These are phyloP conservation scores for Actinostola sp. DNA, from an alignment of 92 coral and sea anemone species.

Conservation along the genomic window DNA sequence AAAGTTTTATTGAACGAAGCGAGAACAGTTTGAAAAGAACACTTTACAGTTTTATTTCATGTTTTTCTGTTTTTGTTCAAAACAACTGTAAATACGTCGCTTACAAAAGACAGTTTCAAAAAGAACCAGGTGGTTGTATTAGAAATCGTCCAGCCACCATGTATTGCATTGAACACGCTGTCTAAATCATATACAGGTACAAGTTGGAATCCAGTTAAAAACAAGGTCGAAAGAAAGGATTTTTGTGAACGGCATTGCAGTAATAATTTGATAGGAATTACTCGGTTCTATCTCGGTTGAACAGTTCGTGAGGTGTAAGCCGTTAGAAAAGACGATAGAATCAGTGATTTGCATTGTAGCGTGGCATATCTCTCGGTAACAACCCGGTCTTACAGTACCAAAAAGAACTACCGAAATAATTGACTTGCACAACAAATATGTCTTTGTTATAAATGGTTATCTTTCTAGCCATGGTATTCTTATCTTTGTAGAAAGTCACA, in stretches of 20 bases:
- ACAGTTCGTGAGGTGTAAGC: background rate
- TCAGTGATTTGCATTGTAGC: slow-evolving; percentile 14
- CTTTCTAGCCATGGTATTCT: background rate
- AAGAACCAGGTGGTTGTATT: slow-evolving; percentile 10
- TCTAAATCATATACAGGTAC: background rate
- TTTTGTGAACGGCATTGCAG: background rate
- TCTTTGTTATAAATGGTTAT: too few species aligned
- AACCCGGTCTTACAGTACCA: background rate
- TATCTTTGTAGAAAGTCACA: background rate
- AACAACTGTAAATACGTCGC: background rate
- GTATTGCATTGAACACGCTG: background rate
- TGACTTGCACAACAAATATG: background rate
- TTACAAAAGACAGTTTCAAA: background rate
- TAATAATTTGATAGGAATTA: background rate
- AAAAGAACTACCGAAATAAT: background rate
- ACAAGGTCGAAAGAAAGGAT: background rate
- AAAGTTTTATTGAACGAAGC: too few species aligned
- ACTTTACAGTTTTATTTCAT: background rate
- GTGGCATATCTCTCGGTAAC: background rate
- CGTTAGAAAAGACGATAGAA: background rate
- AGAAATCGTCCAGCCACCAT: background rate
- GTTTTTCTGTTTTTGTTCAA: background rate
- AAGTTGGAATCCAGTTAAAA: too few species aligned
- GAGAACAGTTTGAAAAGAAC: too few species aligned
- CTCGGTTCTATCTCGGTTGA: background rate